Conservation (phyloP, 2,113 vertebrate species). For the Dromaius novaehollandiae region DNA sequence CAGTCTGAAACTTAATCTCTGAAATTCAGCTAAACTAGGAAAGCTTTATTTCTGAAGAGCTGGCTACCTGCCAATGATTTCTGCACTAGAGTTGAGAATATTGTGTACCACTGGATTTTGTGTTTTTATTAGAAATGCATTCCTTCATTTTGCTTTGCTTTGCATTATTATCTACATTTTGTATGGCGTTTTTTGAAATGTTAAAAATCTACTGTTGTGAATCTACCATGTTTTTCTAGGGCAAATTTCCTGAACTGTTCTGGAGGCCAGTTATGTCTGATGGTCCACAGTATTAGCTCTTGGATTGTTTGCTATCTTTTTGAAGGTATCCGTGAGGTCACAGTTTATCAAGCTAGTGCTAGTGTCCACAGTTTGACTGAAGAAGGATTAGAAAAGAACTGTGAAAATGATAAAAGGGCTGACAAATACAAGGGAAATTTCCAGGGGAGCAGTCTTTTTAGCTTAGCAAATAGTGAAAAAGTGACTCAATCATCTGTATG, state of each 20-base stretch:
- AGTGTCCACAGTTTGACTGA: background rate
- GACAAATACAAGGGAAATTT: background rate
- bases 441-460: background rate
- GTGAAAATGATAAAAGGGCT: background rate
- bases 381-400: background rate
- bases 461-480: background rate
- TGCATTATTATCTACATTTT: background rate
- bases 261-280: background rate
- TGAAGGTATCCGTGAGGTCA: accelerated
- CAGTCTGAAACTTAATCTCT: slow-evolving; percentile 52
- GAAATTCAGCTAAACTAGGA: slow-evolving; percentile 50
- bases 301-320: background rate
- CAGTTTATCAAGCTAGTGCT: background rate
- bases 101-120: background rate
- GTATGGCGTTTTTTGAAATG: background rate
- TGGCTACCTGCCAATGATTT: slow-evolving; percentile 40
- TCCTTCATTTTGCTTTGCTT: background rate
- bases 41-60: slow-evolving; percentile 42
- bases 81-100: background rate
- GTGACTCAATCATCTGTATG: background rate
- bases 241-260: background rate
- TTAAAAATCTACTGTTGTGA: background rate
- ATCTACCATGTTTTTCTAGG: background rate
- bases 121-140: background rate
- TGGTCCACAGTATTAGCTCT: background rate